Percentiles rank a stretch among this genome's conserved stretches.
Conservation (phyloP, 2,113 vertebrate species). For the Sterrhoptilus dennistouni region DNA sequence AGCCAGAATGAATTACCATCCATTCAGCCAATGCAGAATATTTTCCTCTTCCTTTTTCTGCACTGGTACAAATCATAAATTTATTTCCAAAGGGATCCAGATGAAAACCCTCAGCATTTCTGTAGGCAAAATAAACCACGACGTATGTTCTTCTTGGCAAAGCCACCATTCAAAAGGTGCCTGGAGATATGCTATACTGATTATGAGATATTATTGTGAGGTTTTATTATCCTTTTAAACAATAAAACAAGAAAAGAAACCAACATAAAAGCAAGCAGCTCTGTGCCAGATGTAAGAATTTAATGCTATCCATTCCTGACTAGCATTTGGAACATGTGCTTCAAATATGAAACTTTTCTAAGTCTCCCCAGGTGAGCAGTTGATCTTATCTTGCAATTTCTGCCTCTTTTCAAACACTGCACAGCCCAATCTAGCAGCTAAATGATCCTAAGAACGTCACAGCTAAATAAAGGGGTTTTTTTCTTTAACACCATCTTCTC, state of each 20-base stretch:
- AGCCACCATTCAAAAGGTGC: conserved; percentile 44
- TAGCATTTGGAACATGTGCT: conserved; percentile 69
- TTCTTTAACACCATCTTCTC: neutral
- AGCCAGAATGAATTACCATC: neutral
- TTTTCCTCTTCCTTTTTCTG: neutral
- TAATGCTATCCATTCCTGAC: conserved; percentile 66
- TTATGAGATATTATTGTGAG: conserved; percentile 73
- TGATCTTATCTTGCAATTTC: conserved; percentile 61
- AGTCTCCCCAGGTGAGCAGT: conserved; percentile 72
- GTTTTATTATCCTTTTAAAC: conserved; percentile 76
- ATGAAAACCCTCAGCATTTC: conserved; percentile 31
- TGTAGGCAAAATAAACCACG: conserved; percentile 25
- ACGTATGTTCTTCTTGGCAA: conserved; percentile 38
- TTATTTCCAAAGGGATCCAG: conserved; percentile 41
- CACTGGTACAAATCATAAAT: conserved; percentile 15
- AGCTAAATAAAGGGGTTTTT: neutral
- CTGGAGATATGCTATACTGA: conserved; percentile 71
- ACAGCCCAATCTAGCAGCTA: conserved; percentile 27
- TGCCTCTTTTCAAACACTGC: conserved; percentile 47
- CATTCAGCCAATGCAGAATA: neutral
- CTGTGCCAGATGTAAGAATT: conserved; percentile 72
- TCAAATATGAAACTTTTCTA: conserved; percentile 65
- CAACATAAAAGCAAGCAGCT: conserved; percentile 74
- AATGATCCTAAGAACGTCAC: neutral
- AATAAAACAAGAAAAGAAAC: conserved; percentile 66